A percentile compares a stretch with the other conserved stretches of the same genome.
These are phyloP conservation scores for Spheniscus humboldti DNA, from an alignment of 2,797 vertebrate species.

Conservation along the genomic window DNA sequence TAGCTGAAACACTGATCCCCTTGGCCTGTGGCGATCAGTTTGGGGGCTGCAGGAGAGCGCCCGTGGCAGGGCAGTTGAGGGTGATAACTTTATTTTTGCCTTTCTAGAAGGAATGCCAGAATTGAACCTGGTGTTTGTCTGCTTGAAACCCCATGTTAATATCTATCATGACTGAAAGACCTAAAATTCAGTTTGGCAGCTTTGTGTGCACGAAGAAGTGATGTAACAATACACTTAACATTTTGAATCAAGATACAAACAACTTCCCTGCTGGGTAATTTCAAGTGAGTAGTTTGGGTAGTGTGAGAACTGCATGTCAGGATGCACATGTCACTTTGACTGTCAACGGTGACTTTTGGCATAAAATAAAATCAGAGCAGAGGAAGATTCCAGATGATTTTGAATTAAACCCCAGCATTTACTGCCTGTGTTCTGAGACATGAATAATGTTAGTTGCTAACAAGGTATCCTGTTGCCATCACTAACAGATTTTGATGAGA, in stretches of 20 bases:
- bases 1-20: too few relatives aligned
- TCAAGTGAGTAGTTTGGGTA: background rate
- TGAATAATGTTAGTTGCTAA: background rate
- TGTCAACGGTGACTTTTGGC: background rate
- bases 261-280: background rate
- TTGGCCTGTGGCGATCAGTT: fast-evolving
- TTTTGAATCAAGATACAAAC: background rate
- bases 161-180: background rate
- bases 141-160: background rate
- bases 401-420: background rate
- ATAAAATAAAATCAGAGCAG: background rate
- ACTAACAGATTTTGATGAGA: background rate
- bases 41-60: background rate
- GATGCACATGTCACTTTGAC: background rate
- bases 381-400: background rate
- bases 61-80: background rate
- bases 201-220: background rate
- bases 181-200: background rate
- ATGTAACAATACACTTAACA: background rate
- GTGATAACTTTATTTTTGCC: background rate
- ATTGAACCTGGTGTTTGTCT: background rate
- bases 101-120: background rate
- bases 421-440: background rate
- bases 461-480: background rate
- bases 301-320: background rate